phyloP scores from a whole-genome alignment of 2,888 invertebrate species.

The Teleogryllus oceanicus region DNA sequence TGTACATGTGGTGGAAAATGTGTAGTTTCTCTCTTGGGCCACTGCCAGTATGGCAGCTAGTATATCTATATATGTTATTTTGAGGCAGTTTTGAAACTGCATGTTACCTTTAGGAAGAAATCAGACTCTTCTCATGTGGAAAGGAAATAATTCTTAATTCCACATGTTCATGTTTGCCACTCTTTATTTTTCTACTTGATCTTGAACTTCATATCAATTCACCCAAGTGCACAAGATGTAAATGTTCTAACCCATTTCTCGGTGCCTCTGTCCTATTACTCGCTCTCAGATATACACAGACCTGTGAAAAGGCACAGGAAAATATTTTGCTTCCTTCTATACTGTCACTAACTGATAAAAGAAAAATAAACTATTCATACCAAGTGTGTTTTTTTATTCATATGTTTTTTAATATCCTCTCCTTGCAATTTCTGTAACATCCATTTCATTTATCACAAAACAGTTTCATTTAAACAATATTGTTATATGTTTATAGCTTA shows the following conservation, averaged over 20 bases:
- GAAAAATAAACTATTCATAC: neutral
- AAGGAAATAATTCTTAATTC: neutral
- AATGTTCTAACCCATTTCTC: conserved; percentile 12
- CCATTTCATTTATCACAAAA: too few relatives aligned
- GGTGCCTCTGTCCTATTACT: conserved; percentile 18
- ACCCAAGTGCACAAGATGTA: conserved; percentile 18
- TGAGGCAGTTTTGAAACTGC: neutral
- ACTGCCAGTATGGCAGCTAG: too few relatives aligned
- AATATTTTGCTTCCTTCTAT: conserved; percentile 18
- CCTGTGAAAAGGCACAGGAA: neutral
- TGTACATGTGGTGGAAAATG: too few relatives aligned
- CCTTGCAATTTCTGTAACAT: too few relatives aligned
- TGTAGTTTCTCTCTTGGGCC: too few relatives aligned
- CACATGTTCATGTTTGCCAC: conserved; percentile 7
- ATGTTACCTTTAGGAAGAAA: neutral
- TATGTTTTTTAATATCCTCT: too few relatives aligned
- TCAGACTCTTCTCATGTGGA: conserved; percentile 5
- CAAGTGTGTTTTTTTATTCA: neutral
- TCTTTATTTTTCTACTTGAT: conserved; percentile 10
- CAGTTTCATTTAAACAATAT: too few relatives aligned
- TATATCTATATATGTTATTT: too few relatives aligned
- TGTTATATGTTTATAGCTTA: too few relatives aligned
- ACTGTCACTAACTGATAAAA: neutral
- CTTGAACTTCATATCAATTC: conserved; percentile 10
- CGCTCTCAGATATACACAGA: neutral